phyloP scores from a whole-genome alignment of 2,113 vertebrate species.

The Tenebrosternarchus preto region DNA sequence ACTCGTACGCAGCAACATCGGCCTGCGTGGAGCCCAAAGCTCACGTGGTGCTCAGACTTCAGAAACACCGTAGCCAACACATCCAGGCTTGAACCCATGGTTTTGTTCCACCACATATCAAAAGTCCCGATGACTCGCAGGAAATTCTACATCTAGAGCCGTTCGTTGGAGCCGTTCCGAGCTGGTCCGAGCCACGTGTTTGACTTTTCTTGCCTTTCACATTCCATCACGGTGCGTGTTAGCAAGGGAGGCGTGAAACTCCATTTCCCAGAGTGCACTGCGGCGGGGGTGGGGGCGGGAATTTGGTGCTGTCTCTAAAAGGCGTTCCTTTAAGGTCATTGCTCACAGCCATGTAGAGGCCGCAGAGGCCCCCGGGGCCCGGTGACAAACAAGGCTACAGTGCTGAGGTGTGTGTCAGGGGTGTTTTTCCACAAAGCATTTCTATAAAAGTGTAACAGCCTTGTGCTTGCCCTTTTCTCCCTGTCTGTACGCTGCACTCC shows the following conservation, averaged over 20 bases:
- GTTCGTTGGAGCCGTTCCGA: not conserved
- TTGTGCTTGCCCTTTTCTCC: constrained; percentile 78
- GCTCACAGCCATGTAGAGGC: constrained; percentile 71
- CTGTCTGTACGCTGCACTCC: constrained; percentile 61
- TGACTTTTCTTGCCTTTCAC: constrained; percentile 31
- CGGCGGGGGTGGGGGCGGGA: constrained; percentile 60
- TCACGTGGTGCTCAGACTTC: not conserved
- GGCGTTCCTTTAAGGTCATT: constrained; percentile 74
- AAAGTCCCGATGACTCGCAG: too few relatives aligned
- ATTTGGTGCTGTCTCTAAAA: constrained; percentile 62
- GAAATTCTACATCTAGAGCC: not conserved
- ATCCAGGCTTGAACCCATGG: too few relatives aligned
- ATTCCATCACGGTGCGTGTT: not conserved
- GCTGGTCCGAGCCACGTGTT: constrained; percentile 16
- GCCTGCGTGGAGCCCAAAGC: not conserved
- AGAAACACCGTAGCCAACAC: not conserved
- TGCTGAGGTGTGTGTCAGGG: constrained; percentile 77
- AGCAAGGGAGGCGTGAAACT: constrained; percentile 46
- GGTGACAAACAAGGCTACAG: constrained; percentile 77
- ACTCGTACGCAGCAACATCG: constrained; percentile 17
- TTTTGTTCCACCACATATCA: not conserved
- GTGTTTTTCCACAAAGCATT: constrained; percentile 81
- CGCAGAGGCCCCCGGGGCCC: constrained; percentile 71
- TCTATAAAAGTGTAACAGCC: constrained; percentile 81
- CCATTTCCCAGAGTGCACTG: constrained; percentile 63